Evolutionary conservation across 2,113 vertebrate species (phyloP).

Genomic region (Mustela nigripes): DNA sequence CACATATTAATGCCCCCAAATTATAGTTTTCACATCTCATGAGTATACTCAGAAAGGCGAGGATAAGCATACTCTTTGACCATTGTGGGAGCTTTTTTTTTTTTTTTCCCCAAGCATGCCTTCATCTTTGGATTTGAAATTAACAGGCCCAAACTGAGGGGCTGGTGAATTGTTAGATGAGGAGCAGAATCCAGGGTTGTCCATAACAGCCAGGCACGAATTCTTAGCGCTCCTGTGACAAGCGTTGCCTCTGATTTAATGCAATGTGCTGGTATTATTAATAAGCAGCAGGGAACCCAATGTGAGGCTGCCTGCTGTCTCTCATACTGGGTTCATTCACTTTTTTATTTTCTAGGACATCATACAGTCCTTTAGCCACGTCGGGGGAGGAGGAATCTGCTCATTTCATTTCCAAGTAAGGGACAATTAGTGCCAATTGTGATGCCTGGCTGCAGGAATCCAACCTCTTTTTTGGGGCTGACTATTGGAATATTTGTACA

Average conservation of each 20-base stretch:
- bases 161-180: not conserved
- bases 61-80: not conserved
- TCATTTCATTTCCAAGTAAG: slow-evolving; percentile 64
- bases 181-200: not conserved
- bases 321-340: not conserved
- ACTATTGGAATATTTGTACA: slow-evolving; percentile 10
- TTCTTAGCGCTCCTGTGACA: not conserved
- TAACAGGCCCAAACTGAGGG: not conserved
- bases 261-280: not conserved
- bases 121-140: slow-evolving; percentile 38
- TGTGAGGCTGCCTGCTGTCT: not conserved
- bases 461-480: not conserved
- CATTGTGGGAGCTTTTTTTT: not conserved
- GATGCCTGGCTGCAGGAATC: not conserved
- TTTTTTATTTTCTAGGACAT: slow-evolving; percentile 56
- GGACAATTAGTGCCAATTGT: slow-evolving; percentile 14
- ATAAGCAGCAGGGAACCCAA: not conserved
- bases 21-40: not conserved
- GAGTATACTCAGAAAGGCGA: slow-evolving; percentile 1
- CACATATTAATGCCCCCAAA: not conserved
- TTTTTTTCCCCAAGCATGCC: not conserved
- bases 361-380: not conserved
- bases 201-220: not conserved
- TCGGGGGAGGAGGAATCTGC: not conserved
- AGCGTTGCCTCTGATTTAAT: not conserved